Base-by-base conservation (phyloP, 2,888 invertebrate species). In the Morinoia aosen region DNA sequence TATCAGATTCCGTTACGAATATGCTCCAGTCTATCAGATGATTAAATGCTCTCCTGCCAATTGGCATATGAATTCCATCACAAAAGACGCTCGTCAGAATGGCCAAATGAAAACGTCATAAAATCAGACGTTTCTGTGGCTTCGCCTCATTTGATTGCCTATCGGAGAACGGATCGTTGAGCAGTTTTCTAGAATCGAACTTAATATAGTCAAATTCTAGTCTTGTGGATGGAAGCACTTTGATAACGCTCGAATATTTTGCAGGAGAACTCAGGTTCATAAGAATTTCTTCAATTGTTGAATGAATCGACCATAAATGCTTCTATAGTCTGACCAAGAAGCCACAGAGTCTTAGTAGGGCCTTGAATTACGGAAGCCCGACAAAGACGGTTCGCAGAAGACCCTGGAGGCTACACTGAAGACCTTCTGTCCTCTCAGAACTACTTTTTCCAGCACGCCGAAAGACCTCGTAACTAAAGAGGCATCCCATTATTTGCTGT, bases 401-500 rank as follows among this genome's bases (percentile, higher is more conserved):
- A 76, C 76, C 76, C 33, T 76, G 33, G 76, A 33, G 76, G 25
- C 10, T 76, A 76, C 76, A 33, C 25, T 33, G 33, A 33, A 33
- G 76, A 33, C 16, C 76, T 90, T 90, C 39, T 48, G 14, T 90
- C 90, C 90, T 90, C 33, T 76, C 90, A 39, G 39, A 39, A 16
- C 90, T 4, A 39, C 39, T 14, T 39, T 90, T 39, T 90, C 90
- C 19, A 10, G 40, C 39, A 48, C 90, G 33, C 90, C 90, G 40
- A 90, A 90, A 48, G 39, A 90, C 90, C 90, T 90, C 48, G 90
- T 48, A 39, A 16, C 90, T 39, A 90, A 90, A 40, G 40, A 90
- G 90, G 40, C 40, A 90, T 76, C 76, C 90, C 90, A 48, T 90
- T 90, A 90, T 90, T 90, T 90, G 39, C 90, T 90, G 90, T 90